Evolutionary conservation across 1,140 invertebrate genomes (phyloP), one percentile per base, ranked within the genome.

Genomic region (Marisa cornuarietis): DNA sequence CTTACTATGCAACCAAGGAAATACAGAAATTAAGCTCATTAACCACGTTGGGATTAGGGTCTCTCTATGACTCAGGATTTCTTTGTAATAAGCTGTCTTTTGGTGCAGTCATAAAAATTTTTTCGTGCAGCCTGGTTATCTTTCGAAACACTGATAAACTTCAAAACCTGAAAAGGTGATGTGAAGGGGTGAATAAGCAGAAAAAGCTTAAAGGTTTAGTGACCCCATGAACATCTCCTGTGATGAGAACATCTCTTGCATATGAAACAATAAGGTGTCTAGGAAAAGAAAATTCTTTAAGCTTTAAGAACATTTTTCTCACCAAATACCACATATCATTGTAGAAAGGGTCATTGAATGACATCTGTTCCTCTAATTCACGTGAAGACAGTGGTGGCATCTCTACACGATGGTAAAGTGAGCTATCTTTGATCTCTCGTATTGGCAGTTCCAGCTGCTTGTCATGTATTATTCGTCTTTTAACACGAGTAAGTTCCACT

Each of bases 311-410:
- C n/a, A 24, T 54, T 31, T 18, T 51, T 81, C 90, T 88, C 87
- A 92, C 91, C 86, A 91, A 81, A 80, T 92, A 92, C 92, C 91
- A 92, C 84, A 91, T 89, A 72, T 91, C 86, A 18, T 81, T 72
- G 74, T 85, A 92, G 72, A 83, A 85, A 24, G 90, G 90, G 85
- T 92, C 91, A 80, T 87, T 88, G 76, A 91, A 91, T 4, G 77
- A 20, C 20, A 87, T 68, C 20, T 63, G 49, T 16, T 79, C 82
- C 49, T 71, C 69, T 7, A 77, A 76, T 71, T 82, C 82, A 69
- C 83, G 76, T 14, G 76, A 22, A 49, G 75, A 71, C 20, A 85
- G 42, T 6, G 73, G 62, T 16, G 76, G n/a, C 7, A 52, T 13
- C n/a, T 66, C 52, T 9, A 79, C 79, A 42, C 87, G 78, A 72